phyloP scores from a whole-genome alignment of 2,797 vertebrate species.

The Gymnothorax javanicus region DNA sequence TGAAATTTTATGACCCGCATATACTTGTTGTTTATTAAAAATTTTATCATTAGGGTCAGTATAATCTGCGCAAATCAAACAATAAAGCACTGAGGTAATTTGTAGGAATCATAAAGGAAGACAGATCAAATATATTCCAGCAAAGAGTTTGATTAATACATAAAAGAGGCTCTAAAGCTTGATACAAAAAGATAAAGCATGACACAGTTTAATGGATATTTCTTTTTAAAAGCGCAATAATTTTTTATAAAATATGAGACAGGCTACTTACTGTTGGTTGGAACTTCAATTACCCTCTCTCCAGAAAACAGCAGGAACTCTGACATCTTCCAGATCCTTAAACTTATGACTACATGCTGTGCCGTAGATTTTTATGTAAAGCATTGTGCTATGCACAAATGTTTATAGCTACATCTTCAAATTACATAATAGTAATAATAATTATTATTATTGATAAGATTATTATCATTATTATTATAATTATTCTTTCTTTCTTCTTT shows the following conservation, averaged over 20 bases:
- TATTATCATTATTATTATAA: no score
- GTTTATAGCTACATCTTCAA: not conserved
- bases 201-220: conserved; percentile 3
- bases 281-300: conserved; percentile 23
- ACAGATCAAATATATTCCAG: conserved; percentile 24
- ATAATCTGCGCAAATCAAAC: conserved; percentile 26
- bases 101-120: conserved; percentile 29
- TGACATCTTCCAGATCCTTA: conserved; percentile 15
- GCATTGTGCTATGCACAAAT: not conserved
- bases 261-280: conserved; percentile 18
- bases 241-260: conserved; percentile 31
- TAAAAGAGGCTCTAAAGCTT: not conserved
- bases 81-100: conserved; percentile 24
- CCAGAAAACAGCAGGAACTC: not conserved
- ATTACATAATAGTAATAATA: not conserved
- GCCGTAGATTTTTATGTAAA: not conserved
- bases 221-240: not conserved
- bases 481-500: no score
- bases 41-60: not conserved
- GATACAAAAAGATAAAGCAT: conserved; percentile 9
- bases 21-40: conserved; percentile 16
- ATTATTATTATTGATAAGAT: no score
- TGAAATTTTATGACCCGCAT: not conserved
- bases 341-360: conserved; percentile 23
- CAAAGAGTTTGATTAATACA: conserved; percentile 14